Percentiles rank a stretch among this genome's conserved stretches.
phyloP scores from a whole-genome alignment of 2,888 invertebrate species.

The Dynastes tityus region DNA sequence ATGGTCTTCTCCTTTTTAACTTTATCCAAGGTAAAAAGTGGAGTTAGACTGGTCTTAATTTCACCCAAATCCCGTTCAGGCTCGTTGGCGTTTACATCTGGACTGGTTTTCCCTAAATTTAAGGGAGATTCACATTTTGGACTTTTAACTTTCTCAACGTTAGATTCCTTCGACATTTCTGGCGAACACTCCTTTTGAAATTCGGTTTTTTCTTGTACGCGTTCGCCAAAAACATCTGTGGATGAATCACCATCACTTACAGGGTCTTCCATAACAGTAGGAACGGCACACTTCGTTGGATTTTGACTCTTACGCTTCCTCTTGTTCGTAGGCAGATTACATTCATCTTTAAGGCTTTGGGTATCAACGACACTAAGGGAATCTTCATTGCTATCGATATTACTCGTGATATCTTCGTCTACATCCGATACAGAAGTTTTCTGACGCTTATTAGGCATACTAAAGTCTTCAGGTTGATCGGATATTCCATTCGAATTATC shows the following conservation, averaged over 20 bases:
- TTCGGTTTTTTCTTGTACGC: slow-evolving; percentile 28
- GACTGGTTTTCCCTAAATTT: slow-evolving; percentile 71
- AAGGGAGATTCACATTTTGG: slow-evolving; percentile 64
- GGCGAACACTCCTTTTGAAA: slow-evolving; percentile 50
- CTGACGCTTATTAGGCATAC: slow-evolving; percentile 77
- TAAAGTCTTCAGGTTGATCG: slow-evolving; percentile 81
- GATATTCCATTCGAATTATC: slow-evolving; percentile 67
- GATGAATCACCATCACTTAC: slow-evolving; percentile 77
- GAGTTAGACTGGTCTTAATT: slow-evolving; percentile 69
- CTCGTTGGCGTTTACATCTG: slow-evolving; percentile 70
- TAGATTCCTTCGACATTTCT: slow-evolving; percentile 48
- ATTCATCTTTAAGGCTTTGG: slow-evolving; percentile 74
- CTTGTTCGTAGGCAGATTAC: slow-evolving; percentile 78
- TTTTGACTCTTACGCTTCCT: slow-evolving; percentile 92
- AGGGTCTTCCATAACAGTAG: slow-evolving; percentile 73
- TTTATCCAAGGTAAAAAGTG: slow-evolving; percentile 68
- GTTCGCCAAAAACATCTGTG: slow-evolving; percentile 70
- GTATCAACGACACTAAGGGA: slow-evolving; percentile 74
- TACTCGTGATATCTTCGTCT: slow-evolving; percentile 74
- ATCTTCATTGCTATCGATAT: slow-evolving; percentile 79
- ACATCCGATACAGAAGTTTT: slow-evolving; percentile 74
- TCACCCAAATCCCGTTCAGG: slow-evolving; percentile 65
- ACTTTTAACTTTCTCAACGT: slow-evolving; percentile 48
- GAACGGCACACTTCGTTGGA: slow-evolving; percentile 85
- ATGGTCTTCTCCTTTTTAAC: slow-evolving; percentile 68